Base-by-base conservation (phyloP, 64 coral and sea anemone species). In the Trachythela sp. region DNA sequence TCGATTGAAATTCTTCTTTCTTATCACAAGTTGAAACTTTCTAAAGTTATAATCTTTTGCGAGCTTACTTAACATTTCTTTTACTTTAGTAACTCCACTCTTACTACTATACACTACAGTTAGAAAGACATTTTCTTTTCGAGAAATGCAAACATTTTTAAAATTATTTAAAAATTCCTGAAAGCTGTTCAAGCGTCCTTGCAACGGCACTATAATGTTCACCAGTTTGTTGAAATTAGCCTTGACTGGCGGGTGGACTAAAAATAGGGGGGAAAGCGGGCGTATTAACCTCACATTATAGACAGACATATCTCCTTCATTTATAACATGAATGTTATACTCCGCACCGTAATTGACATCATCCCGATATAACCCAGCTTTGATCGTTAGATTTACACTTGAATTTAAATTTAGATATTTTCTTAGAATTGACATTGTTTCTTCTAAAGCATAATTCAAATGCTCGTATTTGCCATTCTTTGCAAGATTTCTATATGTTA, bases 141-240 rank as follows among this genome's bases (percentile, higher is more conserved):
- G 89, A 89, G 92, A 94, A 10, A 97, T 94, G 40, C 95, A 94
- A 27, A 97, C 85, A 4, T 94, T 88, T n/a, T 92, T 48, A 84
- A 97, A 97, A 48, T 88, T 85, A 43, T 97, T 90, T 24, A 97
- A 85, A 49, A 97, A 97, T 27, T 97, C 89, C 29, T 87, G 91
- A 70, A 97, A 97, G 9, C 95, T 70, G 51, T 97, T 92, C 4
- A 94, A 45, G 49, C 95, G 84, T 8, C 95, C 95, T 32, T 92
- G 92, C 14, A 97, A 59, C 0, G 95, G 95, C 14, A 97, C 26
- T 85, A 97, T 92, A 48, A 97, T 30, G 54, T 97, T 97, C 29
- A 97, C 90, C 7, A 92, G 14, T 83, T 97, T 90, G 45, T 88
- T 85, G 13, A 29, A 50, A 42, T 67, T 64, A 18, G 88, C 40